phyloP scores from a whole-genome alignment of 64 coral and sea anemone species.

The Stichodactyla mertensii region DNA sequence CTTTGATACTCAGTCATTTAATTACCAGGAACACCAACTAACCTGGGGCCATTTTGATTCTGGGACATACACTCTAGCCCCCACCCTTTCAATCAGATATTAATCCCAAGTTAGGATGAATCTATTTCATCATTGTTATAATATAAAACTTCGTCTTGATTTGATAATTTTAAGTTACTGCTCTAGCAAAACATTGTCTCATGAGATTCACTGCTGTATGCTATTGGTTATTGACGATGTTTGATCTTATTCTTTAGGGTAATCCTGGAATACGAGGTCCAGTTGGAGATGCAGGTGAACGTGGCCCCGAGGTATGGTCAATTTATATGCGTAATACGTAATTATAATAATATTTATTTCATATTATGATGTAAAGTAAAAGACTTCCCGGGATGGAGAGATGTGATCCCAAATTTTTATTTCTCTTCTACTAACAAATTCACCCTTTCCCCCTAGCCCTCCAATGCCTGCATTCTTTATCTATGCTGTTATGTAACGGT shows the following conservation, averaged over 20 bases:
- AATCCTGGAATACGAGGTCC: constrained; percentile 24
- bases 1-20: background rate
- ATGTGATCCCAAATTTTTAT: too few relatives aligned
- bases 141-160: too few relatives aligned
- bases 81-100: background rate
- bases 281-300: constrained; percentile 23
- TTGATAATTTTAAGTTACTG: too few relatives aligned
- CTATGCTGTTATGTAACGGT: too few relatives aligned
- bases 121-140: too few relatives aligned
- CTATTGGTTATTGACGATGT: background rate
- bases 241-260: constrained; percentile 12
- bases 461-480: too few relatives aligned
- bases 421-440: too few relatives aligned
- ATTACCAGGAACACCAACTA: background rate
- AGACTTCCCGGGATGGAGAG: too few relatives aligned
- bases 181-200: background rate
- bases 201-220: background rate
- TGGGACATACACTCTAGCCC: constrained; percentile 81
- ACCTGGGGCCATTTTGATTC: constrained; percentile 83
- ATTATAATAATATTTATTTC: too few relatives aligned
- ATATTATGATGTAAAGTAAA: too few relatives aligned
- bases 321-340: background rate
- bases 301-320: constrained; percentile 26
- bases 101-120: too few relatives aligned
- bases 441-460: too few relatives aligned